Base-by-base conservation (phyloP, 2,888 invertebrate species). In the Hypomecis punctinalis region DNA sequence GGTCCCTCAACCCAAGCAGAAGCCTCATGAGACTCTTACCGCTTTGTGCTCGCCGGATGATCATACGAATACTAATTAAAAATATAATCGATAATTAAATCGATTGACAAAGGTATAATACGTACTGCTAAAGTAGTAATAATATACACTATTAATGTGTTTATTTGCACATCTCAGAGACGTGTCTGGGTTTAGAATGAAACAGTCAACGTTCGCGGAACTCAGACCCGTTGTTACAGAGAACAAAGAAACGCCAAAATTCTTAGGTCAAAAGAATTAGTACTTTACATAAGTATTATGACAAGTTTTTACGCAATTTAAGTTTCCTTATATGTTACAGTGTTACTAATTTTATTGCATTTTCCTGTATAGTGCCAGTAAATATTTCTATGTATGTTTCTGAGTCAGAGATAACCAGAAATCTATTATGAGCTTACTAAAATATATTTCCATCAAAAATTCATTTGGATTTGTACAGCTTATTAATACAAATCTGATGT, bases 1-100 rank as follows among this genome's bases (percentile, higher is more conserved):
- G 78, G 73, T 83, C 62, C 73, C 9, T 73, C 70, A 66, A 64
- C 54, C 35, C 56, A 59, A 49, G 66, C 58, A 40, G 36, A 68
- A 64, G 74, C 76, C 69, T 53, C 66, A 70, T 70, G 69, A 67
- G 69, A 52, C 49, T 65, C 57, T 70, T 36, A 55, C 51, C 36
- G 56, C 63, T 70, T 72, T 67, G 73, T 73, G 66, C 63, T 71
- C 35, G 53, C 39, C 33, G 13, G 45, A 52, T 53, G 56, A 57
- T 60, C 56, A 13, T 55, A 48, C 56, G 65, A 56, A 65, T 65
- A 65, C 56, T 65, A 61, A 70, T 73, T 48, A 33, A 56, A 61
- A 23, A 64, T 68, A 64, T 71, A 59, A 66, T 61, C 65, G 66
- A 68, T 60, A 46, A 37, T 64, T 39, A 54, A 63, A 42, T 49